Evolutionary conservation across 2,797 vertebrate genomes (phyloP).

Genomic region (Dallia pectoralis): DNA sequence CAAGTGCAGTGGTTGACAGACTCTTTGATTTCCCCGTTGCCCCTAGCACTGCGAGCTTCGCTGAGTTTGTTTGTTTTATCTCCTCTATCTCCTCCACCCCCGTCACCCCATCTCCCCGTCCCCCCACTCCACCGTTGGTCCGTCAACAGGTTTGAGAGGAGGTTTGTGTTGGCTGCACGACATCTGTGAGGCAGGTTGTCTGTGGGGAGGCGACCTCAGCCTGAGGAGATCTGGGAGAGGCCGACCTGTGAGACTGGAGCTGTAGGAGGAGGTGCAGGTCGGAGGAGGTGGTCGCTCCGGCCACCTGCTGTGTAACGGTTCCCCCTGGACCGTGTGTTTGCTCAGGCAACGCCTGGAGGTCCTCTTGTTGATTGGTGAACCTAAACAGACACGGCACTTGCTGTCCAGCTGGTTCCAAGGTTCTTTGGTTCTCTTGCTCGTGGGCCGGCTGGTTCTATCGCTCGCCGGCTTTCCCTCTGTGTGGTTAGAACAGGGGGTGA

Average conservation of each 20-base stretch:
- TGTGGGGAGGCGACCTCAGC: conserved; percentile 73
- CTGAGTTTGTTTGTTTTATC: conserved; percentile 66
- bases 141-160: conserved; percentile 24
- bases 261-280: no score
- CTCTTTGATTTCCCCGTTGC: conserved; percentile 82
- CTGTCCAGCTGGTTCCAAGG: conserved; percentile 6
- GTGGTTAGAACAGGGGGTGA: conserved; percentile 6
- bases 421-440: conserved; percentile 2
- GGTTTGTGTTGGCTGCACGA: conserved; percentile 27
- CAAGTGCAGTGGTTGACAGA: conserved; percentile 73
- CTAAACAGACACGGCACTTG: conserved; percentile 24
- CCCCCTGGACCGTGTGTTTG: conserved; percentile 77
- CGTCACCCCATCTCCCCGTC: no score
- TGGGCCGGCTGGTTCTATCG: not conserved
- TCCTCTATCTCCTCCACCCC: conserved; percentile 26
- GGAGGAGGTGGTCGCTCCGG: conserved; percentile 67
- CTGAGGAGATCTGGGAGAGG: conserved; percentile 77
- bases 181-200: conserved; percentile 76
- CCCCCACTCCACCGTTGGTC: not conserved
- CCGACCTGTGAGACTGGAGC: conserved; percentile 34
- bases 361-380: conserved; percentile 68
- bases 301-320: conserved; percentile 79
- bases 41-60: conserved; percentile 69
- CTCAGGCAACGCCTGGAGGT: conserved; percentile 70
- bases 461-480: not conserved